Percentiles rank a stretch among this genome's conserved stretches.
Evolutionary conservation across 2,113 vertebrate genomes (phyloP).

Genomic region (Pedetes capensis): DNA sequence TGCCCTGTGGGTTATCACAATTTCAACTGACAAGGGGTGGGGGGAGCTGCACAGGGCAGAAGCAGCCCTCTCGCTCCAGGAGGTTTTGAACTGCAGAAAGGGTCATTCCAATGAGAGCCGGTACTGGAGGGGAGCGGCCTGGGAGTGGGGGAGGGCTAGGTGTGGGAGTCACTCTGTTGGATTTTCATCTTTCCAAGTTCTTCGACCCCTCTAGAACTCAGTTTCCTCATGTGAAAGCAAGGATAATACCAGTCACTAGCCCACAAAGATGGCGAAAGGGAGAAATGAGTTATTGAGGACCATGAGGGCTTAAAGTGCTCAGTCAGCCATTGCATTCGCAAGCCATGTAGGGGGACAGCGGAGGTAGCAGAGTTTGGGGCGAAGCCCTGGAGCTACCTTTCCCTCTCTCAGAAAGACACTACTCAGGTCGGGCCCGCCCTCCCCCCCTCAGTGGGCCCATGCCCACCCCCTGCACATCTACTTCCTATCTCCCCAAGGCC

Average conservation of each 20-base stretch:
- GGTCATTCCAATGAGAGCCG: background rate
- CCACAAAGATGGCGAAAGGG: background rate
- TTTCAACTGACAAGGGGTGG: slow-evolving; percentile 37
- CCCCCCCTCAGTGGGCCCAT: background rate
- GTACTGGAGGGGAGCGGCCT: background rate
- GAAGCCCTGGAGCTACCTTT: background rate
- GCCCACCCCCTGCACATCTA: background rate
- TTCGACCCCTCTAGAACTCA: background rate
- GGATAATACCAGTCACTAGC: too few species aligned
- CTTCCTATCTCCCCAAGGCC: background rate
- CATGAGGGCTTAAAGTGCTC: background rate
- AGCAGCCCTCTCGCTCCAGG: background rate
- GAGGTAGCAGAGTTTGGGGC: background rate
- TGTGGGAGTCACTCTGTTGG: background rate
- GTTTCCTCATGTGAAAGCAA: background rate
- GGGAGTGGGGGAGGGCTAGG: background rate
- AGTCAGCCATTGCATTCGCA: too few species aligned
- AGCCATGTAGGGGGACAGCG: too few species aligned
- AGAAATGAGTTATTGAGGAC: background rate
- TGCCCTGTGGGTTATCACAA: slow-evolving; percentile 49
- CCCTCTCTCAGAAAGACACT: background rate
- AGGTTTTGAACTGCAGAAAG: background rate
- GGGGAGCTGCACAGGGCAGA: background rate
- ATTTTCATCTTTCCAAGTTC: background rate
- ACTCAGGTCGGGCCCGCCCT: background rate